Base-by-base conservation (phyloP, 2,888 invertebrate genomes). In the Andricus quercusramuli region DNA sequence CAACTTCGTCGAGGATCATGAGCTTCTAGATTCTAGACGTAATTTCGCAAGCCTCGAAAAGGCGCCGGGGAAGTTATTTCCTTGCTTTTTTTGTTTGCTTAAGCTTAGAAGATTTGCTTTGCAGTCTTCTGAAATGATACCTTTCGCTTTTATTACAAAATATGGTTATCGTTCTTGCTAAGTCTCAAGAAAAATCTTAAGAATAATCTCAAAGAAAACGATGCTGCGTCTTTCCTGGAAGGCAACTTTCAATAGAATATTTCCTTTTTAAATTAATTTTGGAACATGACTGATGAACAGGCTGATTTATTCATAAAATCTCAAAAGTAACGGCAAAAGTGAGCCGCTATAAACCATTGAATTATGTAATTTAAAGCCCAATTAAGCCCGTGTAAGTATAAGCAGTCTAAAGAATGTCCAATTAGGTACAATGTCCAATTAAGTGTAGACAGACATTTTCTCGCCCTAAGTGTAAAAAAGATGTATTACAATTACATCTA, bases 1-100 rank as follows among this genome's bases (percentile, higher is more conserved):
- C 70, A 29, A 70, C 47, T 70, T 70, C 47, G 70, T 70, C 29
- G 70, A 47, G 44, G 70, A 70, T 70, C 44, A 51, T 47, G 70
- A 70, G 70, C 47, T 70, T 51, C 70, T 70, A 51, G 70, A 70
- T 51, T 74, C 56, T 56, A 51, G 13, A 56, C 56, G 29, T 32
- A 56, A 74, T 74, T 70, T 32, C 51, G 29, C 29, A 74, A 74
- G 20, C 32, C 56, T 56, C 17, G n/a, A 51, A 74, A 70, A 5
- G 29, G 32, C 32, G n/a, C 51, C 8, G 51, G 32, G 32, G 29
- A 29, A 32, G 25, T 20, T 56, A n/a, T 3, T 77, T 77, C 65
- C 32, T 79, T 51, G 11, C 15, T 76, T 65, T 25, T 80, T 64
- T 76, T 51, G 11, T 32, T 56, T 74, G 32, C 56, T 74, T 56